Evolutionary conservation across 2,888 invertebrate species (phyloP).

Genomic region (Tolmerus cingulatus): DNA sequence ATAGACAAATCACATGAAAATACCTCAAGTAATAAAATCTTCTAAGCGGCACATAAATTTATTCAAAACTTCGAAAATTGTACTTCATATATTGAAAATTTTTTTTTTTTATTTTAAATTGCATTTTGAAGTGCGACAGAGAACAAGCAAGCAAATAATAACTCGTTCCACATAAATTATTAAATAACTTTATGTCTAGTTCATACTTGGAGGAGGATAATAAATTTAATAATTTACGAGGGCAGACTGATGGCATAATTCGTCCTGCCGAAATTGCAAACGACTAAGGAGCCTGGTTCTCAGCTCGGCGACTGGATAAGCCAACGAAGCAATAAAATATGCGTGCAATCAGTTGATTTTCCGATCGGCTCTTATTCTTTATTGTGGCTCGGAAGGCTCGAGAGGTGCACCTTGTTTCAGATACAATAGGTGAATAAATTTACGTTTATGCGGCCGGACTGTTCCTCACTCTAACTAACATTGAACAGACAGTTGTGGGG

Average conservation of each 20-base stretch:
- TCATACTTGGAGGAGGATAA: neutral
- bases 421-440: conserved; percentile 22
- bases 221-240: neutral
- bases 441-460: neutral
- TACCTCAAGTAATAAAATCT: neutral
- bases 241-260: neutral
- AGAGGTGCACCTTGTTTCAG: neutral
- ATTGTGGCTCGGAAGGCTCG: neutral
- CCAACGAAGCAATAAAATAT: neutral
- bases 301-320: neutral
- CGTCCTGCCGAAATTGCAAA: neutral
- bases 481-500: neutral
- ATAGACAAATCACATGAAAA: neutral
- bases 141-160: neutral
- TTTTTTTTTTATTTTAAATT: neutral
- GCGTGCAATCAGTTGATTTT: neutral
- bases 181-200: neutral
- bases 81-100: neutral
- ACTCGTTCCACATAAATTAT: neutral
- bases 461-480: neutral
- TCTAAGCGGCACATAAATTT: neutral
- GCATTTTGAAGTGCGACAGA: neutral
- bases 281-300: neutral
- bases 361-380: conserved; percentile 6
- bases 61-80: neutral